These are phyloP conservation scores for Caenorhabditis zanzibari DNA, from an alignment of 2,888 invertebrate genomes.

Conservation along the genomic window DNA sequence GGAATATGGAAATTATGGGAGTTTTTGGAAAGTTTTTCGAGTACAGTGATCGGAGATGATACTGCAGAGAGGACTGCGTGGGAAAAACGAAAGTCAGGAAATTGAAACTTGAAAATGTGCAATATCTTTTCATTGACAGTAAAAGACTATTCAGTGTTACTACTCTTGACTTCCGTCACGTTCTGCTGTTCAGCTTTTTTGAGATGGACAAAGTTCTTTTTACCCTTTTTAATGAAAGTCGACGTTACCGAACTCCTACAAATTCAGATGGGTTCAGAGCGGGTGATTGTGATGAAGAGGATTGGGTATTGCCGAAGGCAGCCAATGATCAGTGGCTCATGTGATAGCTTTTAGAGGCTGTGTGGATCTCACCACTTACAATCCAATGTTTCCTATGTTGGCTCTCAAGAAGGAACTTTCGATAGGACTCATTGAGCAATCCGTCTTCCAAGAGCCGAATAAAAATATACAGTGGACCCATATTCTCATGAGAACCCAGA, in stretches of 20 bases:
- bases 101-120: too few species aligned
- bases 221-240: constrained; percentile 15
- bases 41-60: neutral
- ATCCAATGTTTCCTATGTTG: constrained; percentile 37
- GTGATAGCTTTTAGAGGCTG: constrained; percentile 10
- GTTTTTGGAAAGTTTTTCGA: neutral
- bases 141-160: too few species aligned
- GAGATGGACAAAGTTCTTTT: neutral
- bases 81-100: too few species aligned
- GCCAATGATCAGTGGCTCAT: neutral
- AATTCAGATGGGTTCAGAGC: too few species aligned
- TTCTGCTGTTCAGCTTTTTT: constrained; percentile 42
- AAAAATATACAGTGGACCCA: neutral
- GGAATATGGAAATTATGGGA: constrained; percentile 3
- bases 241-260: neutral
- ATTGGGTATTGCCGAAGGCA: constrained; percentile 15
- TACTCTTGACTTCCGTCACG: too few species aligned
- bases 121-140: too few species aligned
- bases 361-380: constrained; percentile 5
- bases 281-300: neutral
- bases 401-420: constrained; percentile 7
- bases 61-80: neutral
- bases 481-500: neutral
- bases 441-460: constrained; percentile 4
- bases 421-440: constrained; percentile 17